phyloP scores from a whole-genome alignment of 2,888 invertebrate species.

The Heliconius erato region DNA sequence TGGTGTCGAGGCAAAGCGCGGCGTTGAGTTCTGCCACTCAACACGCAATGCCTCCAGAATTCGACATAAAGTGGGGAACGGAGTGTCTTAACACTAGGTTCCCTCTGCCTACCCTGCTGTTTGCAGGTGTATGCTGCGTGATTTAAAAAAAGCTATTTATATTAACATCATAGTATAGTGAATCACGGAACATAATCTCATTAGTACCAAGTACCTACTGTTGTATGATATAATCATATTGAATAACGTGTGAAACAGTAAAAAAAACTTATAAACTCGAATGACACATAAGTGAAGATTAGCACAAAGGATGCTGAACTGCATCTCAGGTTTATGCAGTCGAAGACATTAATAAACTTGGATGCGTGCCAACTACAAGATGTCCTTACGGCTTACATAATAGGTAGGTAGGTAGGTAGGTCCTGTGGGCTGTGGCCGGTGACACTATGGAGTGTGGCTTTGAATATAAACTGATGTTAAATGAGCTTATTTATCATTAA shows the following conservation, averaged over 20 bases:
- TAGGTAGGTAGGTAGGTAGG: slow-evolving; percentile 4
- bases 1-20: no score
- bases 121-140: no score
- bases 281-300: slow-evolving; percentile 46
- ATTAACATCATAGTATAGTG: no score
- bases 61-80: no score
- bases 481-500: slow-evolving; percentile 40
- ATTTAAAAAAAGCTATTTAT: no score
- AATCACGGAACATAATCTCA: no score
- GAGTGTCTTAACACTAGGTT: no score
- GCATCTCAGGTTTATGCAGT: slow-evolving; percentile 63
- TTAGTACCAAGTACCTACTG: background rate
- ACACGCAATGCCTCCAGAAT: no score
- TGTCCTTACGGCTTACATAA: slow-evolving; percentile 68
- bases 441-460: slow-evolving; percentile 49
- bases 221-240: slow-evolving; percentile 5
- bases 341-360: slow-evolving; percentile 73
- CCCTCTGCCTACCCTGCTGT: no score
- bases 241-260: background rate
- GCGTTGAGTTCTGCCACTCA: no score
- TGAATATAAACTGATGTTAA: slow-evolving; percentile 45
- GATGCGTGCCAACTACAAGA: slow-evolving; percentile 70
- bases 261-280: slow-evolving; percentile 18
- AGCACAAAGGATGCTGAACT: slow-evolving; percentile 64
- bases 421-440: slow-evolving; percentile 27